Evolutionary conservation across 2,797 vertebrate species (phyloP).

Genomic region (Hippoglossus hippoglossus): DNA sequence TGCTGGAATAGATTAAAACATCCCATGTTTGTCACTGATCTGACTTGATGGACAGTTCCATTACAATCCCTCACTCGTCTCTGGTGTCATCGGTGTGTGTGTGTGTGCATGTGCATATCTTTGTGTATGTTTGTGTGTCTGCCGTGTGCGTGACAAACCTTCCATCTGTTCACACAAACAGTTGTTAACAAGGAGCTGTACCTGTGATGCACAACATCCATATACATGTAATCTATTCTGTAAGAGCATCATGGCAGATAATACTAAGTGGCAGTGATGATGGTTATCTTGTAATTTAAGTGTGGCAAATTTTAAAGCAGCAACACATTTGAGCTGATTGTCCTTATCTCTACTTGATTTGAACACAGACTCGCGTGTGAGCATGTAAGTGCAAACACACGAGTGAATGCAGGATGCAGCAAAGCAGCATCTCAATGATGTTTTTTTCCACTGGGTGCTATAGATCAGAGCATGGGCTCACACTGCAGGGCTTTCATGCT

Average conservation of each 20-base stretch:
- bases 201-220: conserved; percentile 20
- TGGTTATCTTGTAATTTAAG: conserved; percentile 51
- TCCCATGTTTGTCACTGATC: conserved; percentile 53
- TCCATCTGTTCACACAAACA: conserved; percentile 45
- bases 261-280: conserved; percentile 21
- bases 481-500: background rate
- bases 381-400: conserved; percentile 5
- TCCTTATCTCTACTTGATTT: conserved; percentile 39
- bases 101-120: background rate
- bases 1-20: conserved; percentile 58
- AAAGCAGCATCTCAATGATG: background rate
- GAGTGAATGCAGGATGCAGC: background rate
- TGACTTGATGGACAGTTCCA: conserved; percentile 70
- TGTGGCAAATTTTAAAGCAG: conserved; percentile 38
- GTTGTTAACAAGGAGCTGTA: conserved; percentile 21
- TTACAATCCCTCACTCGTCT: conserved; percentile 49
- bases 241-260: conserved; percentile 39
- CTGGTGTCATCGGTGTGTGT: conserved; percentile 22
- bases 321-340: conserved; percentile 32
- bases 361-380: conserved; percentile 15
- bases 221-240: conserved; percentile 6
- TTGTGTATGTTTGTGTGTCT: conserved; percentile 16
- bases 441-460: background rate
- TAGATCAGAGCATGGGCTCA: background rate
- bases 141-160: conserved; percentile 7